Base-by-base conservation (phyloP, 2,797 vertebrate genomes). In the Lacerta bilineata region DNA sequence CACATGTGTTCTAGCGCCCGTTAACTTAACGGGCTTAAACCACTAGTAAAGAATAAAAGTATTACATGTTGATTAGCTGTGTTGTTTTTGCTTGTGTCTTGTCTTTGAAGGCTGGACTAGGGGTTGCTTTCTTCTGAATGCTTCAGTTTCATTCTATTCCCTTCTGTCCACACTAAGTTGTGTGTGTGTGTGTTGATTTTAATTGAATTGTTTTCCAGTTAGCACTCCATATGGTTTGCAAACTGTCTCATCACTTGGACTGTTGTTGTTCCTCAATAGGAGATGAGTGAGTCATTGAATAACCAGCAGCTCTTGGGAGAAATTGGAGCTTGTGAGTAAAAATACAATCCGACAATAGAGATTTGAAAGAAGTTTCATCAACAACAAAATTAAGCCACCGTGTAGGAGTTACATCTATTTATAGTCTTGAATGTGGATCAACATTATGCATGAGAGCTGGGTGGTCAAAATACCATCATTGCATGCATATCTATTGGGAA, bases 201-300 rank as follows among this genome's bases (percentile, higher is more conserved):
- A 8, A 3, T 83, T 43, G 23, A 90, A 91, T 92, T 72, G 55
- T 36, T 77, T 75, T 50, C 41, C 69, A 83, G 3, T 77, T 1
- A 88, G 77, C 90, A 84, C 87, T 59, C 79, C 78, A 33, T 11
- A 76, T 36, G 25, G 36, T 61, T 90, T 89, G 83, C 83, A 84
- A 94, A 84, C 61, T 72, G 46, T 69, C 55, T 59, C 90, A 9
- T 78, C 90, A 39, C 27, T 79, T 79, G 50, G 87, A 90, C 0
- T 43, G 8, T n/a, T 84, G 55, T n/a, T 61, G 69, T 82, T 88
- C 7, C 0, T 78, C 82, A 36, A 83, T 82, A 86, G 39, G 82
- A 90, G 64, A 15, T 41, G 64, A 64, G 59, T 23, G 71, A 74
- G 61, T 8, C 90, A 89, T 20, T 71, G 64, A 85, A 13, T 18